Percentiles rank a stretch among this genome's conserved stretches.
Conservation (phyloP, 1,140 invertebrate genomes). For the Papilio xuthus region DNA sequence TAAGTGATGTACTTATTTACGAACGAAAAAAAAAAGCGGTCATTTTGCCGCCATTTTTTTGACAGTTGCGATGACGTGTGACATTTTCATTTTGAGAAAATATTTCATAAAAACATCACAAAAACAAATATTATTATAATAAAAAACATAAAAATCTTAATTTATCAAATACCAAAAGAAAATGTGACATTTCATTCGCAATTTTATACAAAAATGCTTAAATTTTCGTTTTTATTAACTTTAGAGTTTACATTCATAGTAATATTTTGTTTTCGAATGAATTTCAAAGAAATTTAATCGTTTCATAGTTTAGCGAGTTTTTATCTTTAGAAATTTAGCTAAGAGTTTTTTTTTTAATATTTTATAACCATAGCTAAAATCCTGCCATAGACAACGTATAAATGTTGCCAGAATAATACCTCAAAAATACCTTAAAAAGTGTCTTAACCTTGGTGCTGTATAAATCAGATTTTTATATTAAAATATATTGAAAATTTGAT, state of each 20-base stretch:
- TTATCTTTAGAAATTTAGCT: background rate
- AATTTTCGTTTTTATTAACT: constrained; percentile 11
- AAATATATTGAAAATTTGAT: constrained; percentile 5
- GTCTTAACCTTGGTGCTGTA: constrained; percentile 1
- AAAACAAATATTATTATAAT: background rate
- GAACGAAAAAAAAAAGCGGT: background rate
- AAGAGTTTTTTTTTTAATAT: background rate
- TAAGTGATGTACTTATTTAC: constrained; percentile 36
- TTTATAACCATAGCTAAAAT: background rate
- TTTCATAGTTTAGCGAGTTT: constrained; percentile 13
- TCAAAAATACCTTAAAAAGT: background rate
- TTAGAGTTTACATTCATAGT: constrained; percentile 2
- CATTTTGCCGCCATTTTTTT: constrained; percentile 36
- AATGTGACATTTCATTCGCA: background rate
- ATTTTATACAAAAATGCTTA: background rate
- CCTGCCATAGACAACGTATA: background rate
- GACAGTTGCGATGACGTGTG: background rate
- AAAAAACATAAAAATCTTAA: constrained; percentile 1
- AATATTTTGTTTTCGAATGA: constrained; percentile 9
- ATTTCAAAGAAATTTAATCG: constrained; percentile 14
- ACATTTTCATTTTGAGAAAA: background rate
- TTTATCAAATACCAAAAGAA: constrained; percentile 11
- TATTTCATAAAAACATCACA: constrained; percentile 40
- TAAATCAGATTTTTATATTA: constrained; percentile 11
- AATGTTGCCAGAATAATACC: constrained; percentile 4